Base-by-base conservation (phyloP, 1,140 invertebrate genomes). In the Dendroctonus valens region DNA sequence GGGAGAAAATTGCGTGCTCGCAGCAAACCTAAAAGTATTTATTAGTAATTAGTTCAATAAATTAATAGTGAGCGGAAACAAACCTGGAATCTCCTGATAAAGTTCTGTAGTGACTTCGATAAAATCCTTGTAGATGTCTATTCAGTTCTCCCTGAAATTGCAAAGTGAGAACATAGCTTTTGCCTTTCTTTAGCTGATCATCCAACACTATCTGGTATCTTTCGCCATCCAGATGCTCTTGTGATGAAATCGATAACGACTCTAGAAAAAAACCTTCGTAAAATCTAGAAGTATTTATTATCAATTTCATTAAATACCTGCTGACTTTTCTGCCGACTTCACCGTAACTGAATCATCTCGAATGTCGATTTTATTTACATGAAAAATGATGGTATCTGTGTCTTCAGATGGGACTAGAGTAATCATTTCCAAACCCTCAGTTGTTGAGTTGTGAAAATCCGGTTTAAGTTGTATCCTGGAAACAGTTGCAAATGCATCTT, bases 291-390 rank as follows among this genome's bases (percentile, higher is more conserved):
- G 26, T 26, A 26, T 26, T 26, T 26, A 26, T 26, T 26, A 26
- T 26, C 26, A 26, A 26, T 26, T 26, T 26, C 26, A 26, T 26
- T 26, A 26, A 26, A 26, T n/a, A 57, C 53, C 15, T 57, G 67
- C 98, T 82, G 96, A 2, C 85, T 89, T 54, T 90, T 94, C 73
- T 94, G 94, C 80, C 89, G 51, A 89, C 94, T 73, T 94, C 94
- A 81, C 90, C 91, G 77, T 90, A 89, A 96, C 79, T 41, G 74
- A 75, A 50, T 71, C 12, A 52, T 72, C n/a, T 42, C 73, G 44
- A 38, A 78, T 77, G 15, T 68, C 60, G 26, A 78, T 74, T 50
- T 76, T 69, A 39, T 73, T 68, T 5, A 70, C 69, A 60, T 78
- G 70, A 39, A 78, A 72, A 9, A 71, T 65, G 11, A 78, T 75